phyloP scores from a whole-genome alignment of 2,113 vertebrate genomes.

The Macrotus californicus region DNA sequence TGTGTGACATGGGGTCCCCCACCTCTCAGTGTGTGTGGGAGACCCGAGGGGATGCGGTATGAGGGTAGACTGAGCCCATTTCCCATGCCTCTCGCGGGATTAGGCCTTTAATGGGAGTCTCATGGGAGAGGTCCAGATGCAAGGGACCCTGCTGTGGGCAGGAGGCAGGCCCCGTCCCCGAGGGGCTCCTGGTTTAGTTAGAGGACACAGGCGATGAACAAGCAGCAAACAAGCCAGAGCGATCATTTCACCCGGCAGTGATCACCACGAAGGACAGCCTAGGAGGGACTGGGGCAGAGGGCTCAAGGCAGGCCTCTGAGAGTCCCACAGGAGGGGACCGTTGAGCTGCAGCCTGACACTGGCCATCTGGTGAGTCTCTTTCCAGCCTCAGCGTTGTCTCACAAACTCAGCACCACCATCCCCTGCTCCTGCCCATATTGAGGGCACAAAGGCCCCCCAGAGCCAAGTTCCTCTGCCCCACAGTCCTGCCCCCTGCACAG shows the following conservation, averaged over 20 bases:
- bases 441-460: not conserved
- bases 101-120: not conserved
- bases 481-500: not conserved
- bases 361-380: not conserved
- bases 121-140: not conserved
- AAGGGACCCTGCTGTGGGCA: not conserved
- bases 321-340: not conserved
- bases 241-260: not conserved
- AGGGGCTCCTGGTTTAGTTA: fast-evolving
- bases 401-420: not conserved
- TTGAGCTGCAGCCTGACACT: not conserved
- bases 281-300: fast-evolving
- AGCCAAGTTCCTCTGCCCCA: not conserved
- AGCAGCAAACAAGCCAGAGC: not conserved
- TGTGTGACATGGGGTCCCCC: not conserved
- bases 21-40: not conserved
- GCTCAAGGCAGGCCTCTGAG: not conserved
- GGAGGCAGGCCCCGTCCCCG: not conserved
- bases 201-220: not conserved
- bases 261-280: too few relatives aligned
- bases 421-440: fast-evolving
- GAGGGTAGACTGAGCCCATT: not conserved
- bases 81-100: not conserved
- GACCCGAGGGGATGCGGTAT: fast-evolving
- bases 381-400: not conserved